Conservation (phyloP, 2,797 vertebrate genomes). For the Acestrorhynchus altus region DNA sequence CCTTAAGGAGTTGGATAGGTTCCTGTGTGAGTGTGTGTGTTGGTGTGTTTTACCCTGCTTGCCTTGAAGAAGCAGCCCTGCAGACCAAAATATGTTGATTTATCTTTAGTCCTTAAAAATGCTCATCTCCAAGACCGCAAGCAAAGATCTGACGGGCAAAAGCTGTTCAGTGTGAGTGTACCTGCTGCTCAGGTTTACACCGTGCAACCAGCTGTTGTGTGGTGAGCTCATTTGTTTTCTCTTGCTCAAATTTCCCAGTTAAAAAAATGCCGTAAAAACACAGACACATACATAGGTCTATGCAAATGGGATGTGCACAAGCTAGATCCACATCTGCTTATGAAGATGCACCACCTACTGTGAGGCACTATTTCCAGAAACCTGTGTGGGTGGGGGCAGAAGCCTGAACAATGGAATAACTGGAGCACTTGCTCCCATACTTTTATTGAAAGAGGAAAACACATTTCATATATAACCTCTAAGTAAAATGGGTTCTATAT, state of each 20-base stretch:
- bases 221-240: constrained; percentile 9
- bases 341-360: constrained; percentile 15
- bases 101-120: constrained; percentile 45
- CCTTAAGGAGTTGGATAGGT: constrained; percentile 46
- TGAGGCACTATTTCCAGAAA: constrained; percentile 4
- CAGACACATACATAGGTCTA: background rate
- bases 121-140: constrained; percentile 24
- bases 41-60: constrained; percentile 12
- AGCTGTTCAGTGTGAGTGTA: background rate
- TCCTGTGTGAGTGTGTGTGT: constrained; percentile 32
- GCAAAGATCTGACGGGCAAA: constrained; percentile 8
- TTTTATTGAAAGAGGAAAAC: background rate
- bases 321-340: background rate
- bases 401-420: background rate
- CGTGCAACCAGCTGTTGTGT: constrained; percentile 13
- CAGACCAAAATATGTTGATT: constrained; percentile 45
- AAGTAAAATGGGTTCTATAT: too few relatives aligned
- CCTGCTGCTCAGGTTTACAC: constrained; percentile 19
- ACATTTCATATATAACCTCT: background rate
- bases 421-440: background rate
- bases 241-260: constrained; percentile 17
- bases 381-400: background rate
- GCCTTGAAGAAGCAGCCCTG: constrained; percentile 40
- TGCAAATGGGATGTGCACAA: background rate
- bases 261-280: constrained; percentile 2